phyloP scores from a whole-genome alignment of 1,140 invertebrate species.

The Sitobion miscanthi region DNA sequence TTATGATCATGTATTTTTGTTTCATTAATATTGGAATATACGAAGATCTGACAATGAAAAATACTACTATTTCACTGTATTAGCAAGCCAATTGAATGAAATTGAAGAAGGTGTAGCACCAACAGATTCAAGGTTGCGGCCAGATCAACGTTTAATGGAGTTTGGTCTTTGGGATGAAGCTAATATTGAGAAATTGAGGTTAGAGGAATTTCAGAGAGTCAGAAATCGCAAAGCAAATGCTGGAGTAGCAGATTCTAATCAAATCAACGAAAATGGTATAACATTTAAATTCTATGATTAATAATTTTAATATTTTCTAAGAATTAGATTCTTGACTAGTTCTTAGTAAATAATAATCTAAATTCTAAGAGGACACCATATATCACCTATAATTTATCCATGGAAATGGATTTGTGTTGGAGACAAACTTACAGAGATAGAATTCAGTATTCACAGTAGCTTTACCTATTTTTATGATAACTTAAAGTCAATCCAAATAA shows the following conservation, averaged over 20 bases:
- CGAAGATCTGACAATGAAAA: conserved; percentile 59
- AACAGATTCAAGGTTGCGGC: conserved; percentile 91
- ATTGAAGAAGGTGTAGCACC: conserved; percentile 90
- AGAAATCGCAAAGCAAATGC: conserved; percentile 76
- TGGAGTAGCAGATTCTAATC: conserved; percentile 71
- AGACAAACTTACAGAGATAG: no score
- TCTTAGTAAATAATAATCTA: neutral
- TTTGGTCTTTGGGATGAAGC: conserved; percentile 95
- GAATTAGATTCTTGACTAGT: neutral
- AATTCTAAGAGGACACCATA: neutral
- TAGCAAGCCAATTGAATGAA: conserved; percentile 97
- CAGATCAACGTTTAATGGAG: conserved; percentile 98
- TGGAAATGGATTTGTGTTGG: no score
- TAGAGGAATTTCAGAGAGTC: conserved; percentile 94
- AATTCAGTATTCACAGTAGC: neutral
- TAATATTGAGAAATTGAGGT: conserved; percentile 85
- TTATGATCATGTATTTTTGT: neutral
- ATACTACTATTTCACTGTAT: conserved; percentile 93
- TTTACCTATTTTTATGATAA: neutral
- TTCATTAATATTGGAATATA: neutral
- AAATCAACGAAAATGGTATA: conserved; percentile 65
- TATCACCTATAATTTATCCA: no score
- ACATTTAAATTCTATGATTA: neutral
- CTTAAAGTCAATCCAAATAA: no score
- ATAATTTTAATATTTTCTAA: neutral